Base-by-base conservation (phyloP, 2,888 invertebrate species). In the Formica aserva region DNA sequence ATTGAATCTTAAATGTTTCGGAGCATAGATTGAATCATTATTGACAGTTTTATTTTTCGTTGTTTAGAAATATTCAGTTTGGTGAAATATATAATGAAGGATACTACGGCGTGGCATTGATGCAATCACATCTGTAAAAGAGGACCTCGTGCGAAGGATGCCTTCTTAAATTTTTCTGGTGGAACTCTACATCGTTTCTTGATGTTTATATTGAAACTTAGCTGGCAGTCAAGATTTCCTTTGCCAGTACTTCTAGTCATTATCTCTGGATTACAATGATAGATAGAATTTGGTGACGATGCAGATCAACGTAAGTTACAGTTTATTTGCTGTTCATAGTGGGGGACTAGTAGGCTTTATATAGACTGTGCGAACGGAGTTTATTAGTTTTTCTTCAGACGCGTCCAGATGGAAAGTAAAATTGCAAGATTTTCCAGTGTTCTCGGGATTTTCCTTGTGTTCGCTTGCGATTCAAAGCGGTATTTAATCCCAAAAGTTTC, bases 201-300 rank as follows among this genome's bases (percentile, higher is more conserved):
- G 85, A 93, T 97, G 76, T 97, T 97, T 93, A 95, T 97, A 88
- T 95, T 97, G 55, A 96, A 96, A 87, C 95, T 97, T 88, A 97
- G 97, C 2, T 97, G 97, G 97, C 96, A 96, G 86, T 96, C 96
- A 67, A 96, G 97, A 60, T 95, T 97, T 85, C 96, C 97, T 71
- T 95, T 97, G 71, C 97, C 97, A 0, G 95, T 97, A 57, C 94
- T 97, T 15, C 29, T 92, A 11, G 96, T 97, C 67, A 96, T 97
- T 15, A 95, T 97, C 13, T 96, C 97, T n/a, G n/a, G n/a, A n/a
- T n/a, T n/a, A n/a, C n/a, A n/a, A n/a, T n/a, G n/a, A n/a, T n/a
- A n/a, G n/a, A n/a, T 89, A 48, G 89, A 91, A 41, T 87, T 90
- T 38, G 88, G 86, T 9, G 85, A 88, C 65, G 88, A 88, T 48